phyloP scores from a whole-genome alignment of 1,140 invertebrate species.

The Drosophila carrolli region DNA sequence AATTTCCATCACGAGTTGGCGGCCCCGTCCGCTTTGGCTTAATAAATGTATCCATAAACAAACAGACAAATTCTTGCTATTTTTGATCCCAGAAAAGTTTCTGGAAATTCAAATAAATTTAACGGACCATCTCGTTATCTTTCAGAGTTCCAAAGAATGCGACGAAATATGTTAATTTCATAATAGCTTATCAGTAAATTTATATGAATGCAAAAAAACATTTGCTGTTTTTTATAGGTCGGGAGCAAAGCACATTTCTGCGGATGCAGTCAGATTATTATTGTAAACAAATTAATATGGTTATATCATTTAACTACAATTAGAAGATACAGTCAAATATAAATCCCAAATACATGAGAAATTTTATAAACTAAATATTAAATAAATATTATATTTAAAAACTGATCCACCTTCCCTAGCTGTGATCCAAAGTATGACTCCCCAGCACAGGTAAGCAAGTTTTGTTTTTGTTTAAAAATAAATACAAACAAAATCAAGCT shows the following conservation, averaged over 20 bases:
- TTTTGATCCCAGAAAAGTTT: constrained; percentile 26
- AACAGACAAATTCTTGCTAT: constrained; percentile 24
- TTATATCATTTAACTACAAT: neutral
- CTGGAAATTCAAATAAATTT: constrained; percentile 39
- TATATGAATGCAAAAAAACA: constrained; percentile 4
- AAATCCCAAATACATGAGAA: too few species aligned
- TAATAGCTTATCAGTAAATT: constrained; percentile 12
- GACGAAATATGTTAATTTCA: neutral
- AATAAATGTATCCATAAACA: constrained; percentile 52
- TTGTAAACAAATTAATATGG: neutral
- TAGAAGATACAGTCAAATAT: too few species aligned
- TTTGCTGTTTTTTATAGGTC: neutral
- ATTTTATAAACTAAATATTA: too few species aligned
- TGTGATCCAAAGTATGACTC: constrained; percentile 18
- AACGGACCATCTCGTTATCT: neutral
- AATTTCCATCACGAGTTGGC: constrained; percentile 38
- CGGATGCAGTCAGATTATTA: neutral
- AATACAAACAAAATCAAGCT: constrained; percentile 1
- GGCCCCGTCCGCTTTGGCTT: constrained; percentile 17
- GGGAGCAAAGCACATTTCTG: neutral
- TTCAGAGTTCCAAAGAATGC: constrained; percentile 17
- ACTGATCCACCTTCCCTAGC: neutral
- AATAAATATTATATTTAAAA: neutral
- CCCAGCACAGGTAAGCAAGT: constrained; percentile 4
- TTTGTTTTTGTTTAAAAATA: constrained; percentile 2